Percentiles rank a stretch among this genome's conserved stretches.
Conservation (phyloP, 2,797 vertebrate species). For the Eospalax fontanierii region DNA sequence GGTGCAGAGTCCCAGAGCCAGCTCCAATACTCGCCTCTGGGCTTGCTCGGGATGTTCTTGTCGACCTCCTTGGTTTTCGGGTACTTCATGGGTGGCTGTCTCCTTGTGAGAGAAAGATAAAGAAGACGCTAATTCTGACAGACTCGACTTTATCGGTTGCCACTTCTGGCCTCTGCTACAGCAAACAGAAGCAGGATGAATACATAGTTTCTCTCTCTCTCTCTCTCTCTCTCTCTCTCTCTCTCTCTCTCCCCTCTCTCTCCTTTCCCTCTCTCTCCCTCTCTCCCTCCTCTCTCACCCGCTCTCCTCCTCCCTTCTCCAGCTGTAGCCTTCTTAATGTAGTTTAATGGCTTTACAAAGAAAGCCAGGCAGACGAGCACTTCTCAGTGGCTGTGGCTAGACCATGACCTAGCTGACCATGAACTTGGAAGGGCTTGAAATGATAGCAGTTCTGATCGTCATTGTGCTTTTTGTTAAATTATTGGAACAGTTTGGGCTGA, state of each 20-base stretch:
- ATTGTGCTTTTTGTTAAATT: constrained; percentile 98
- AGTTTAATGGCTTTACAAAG: constrained; percentile 93
- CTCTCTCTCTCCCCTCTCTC: constrained; percentile 73
- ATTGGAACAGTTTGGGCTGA: constrained; percentile 98
- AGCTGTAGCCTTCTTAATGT: constrained; percentile 90
- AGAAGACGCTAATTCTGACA: constrained; percentile 82
- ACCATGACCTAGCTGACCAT: constrained; percentile 95
- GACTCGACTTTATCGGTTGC: constrained; percentile 83
- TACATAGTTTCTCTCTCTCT: constrained; percentile 84
- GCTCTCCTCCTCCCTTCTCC: constrained; percentile 87
- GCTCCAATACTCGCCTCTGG: constrained; percentile 60
- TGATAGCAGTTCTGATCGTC: constrained; percentile 97
- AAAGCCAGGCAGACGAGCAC: constrained; percentile 87
- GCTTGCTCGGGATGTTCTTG: constrained; percentile 73
- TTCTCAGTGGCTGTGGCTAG: constrained; percentile 90
- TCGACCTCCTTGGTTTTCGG: constrained; percentile 80
- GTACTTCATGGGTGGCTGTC: constrained; percentile 78
- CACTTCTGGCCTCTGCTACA: constrained; percentile 85
- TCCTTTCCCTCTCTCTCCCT: constrained; percentile 60
- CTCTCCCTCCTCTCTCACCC: constrained; percentile 76
- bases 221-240: constrained; percentile 75
- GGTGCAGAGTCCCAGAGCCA: constrained; percentile 74
- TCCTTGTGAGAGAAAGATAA: constrained; percentile 84
- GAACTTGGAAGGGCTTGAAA: constrained; percentile 99
- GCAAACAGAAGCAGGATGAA: constrained; percentile 82